Percentiles rank a stretch among this genome's conserved stretches.
phyloP scores from a whole-genome alignment of 2,888 invertebrate species.

The Yponomeuta plumbellus region DNA sequence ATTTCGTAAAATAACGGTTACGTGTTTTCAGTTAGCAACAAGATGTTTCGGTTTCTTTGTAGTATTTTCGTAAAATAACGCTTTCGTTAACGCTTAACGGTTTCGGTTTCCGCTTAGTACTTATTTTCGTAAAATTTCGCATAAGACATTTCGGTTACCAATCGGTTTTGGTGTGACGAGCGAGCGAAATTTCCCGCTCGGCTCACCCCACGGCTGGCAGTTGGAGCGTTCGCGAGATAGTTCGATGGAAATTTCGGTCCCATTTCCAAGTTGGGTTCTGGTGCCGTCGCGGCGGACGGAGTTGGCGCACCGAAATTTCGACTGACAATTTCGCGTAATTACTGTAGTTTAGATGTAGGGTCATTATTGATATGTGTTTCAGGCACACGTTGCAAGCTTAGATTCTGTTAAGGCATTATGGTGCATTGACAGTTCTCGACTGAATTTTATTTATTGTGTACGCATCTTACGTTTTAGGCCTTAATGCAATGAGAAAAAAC shows the following conservation, averaged over 20 bases:
- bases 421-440: too few relatives aligned
- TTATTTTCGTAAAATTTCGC: neutral
- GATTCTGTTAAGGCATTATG: too few relatives aligned
- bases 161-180: neutral
- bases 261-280: neutral
- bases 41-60: too few relatives aligned
- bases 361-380: neutral
- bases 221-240: conserved; percentile 12
- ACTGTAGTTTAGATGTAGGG: neutral
- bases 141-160: neutral
- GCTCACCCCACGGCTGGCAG: neutral
- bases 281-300: neutral
- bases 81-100: too few relatives aligned
- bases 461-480: too few relatives aligned
- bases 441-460: too few relatives aligned
- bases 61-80: too few relatives aligned
- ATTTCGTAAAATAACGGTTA: too few relatives aligned
- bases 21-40: too few relatives aligned
- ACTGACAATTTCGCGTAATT: neutral
- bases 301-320: neutral
- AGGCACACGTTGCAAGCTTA: too few relatives aligned
- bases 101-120: too few relatives aligned
- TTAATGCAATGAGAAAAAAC: too few relatives aligned
- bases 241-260: conserved; percentile 13
- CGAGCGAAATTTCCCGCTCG: neutral